Evolutionary conservation across 1,140 invertebrate genomes (phyloP).

Genomic region (Latrodectus geometricus): DNA sequence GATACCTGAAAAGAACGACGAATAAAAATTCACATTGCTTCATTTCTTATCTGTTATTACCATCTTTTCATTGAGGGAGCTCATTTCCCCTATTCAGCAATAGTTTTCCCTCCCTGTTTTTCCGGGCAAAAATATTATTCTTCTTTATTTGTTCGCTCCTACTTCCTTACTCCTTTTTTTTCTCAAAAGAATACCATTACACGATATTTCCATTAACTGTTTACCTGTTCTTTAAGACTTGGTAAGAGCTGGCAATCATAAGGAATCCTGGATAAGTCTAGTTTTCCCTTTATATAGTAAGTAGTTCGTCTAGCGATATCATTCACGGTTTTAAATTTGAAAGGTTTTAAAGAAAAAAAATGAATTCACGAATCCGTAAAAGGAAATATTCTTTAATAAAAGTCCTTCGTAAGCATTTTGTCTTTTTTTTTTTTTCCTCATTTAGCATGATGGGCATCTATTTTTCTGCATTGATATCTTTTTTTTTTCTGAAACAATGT

Average conservation of each 20-base stretch:
- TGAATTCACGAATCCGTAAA: too few relatives aligned
- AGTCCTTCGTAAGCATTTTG: background rate
- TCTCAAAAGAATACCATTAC: constrained; percentile 30
- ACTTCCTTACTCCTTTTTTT: constrained; percentile 6
- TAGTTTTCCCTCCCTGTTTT: background rate
- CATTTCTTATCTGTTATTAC: too few relatives aligned
- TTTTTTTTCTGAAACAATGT: too few relatives aligned
- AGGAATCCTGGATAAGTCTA: background rate
- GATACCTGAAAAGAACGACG: too few relatives aligned
- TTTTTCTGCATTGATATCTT: too few relatives aligned
- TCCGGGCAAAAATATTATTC: background rate
- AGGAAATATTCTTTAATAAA: background rate
- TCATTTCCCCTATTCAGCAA: constrained; percentile 7
- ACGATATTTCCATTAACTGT: constrained; percentile 48
- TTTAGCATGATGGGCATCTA: too few relatives aligned
- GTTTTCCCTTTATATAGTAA: background rate
- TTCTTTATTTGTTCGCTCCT: background rate
- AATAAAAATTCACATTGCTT: too few relatives aligned
- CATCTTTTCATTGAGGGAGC: background rate
- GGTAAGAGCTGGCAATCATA: background rate
- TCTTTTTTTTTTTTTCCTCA: background rate
- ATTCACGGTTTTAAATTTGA: too few relatives aligned
- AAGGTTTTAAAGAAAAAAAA: too few relatives aligned
- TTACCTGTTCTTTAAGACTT: background rate
- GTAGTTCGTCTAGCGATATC: background rate